Percentiles rank a stretch among this genome's conserved stretches.
Conservation (phyloP, 1,140 invertebrate species). For the Macrobrachium rosenbergii region DNA sequence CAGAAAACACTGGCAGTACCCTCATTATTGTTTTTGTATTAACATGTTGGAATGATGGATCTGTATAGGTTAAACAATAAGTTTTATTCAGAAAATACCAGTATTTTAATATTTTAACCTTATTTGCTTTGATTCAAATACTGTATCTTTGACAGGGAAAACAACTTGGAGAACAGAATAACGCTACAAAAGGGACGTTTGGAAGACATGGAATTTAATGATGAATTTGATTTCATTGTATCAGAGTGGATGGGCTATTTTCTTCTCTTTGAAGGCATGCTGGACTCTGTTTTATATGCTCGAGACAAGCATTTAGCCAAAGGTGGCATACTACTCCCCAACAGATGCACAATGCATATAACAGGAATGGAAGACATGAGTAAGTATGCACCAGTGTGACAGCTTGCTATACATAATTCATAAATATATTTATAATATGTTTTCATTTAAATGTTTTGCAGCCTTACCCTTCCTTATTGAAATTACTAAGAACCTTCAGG, state of each 20-base stretch:
- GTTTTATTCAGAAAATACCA: no score
- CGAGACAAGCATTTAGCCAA: conserved; percentile 91
- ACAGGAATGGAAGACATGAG: conserved; percentile 88
- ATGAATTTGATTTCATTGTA: conserved; percentile 95
- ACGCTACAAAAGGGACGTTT: conserved; percentile 87
- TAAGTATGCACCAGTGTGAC: conserved; percentile 67
- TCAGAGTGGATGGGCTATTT: conserved; percentile 99
- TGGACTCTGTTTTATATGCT: conserved; percentile 91
- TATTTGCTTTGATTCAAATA: no score
- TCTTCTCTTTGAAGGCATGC: conserved; percentile 97
- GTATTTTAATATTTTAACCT: neutral
- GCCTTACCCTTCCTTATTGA: no score
- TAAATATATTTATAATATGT: neutral
- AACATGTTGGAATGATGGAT: no score
- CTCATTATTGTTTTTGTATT: no score
- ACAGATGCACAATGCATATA: conserved; percentile 90
- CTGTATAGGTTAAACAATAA: no score
- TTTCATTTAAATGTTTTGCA: neutral
- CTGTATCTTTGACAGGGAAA: conserved; percentile 80
- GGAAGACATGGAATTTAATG: conserved; percentile 84
- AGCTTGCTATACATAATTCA: neutral
- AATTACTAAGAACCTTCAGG: no score
- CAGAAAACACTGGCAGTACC: no score
- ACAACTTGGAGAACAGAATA: conserved; percentile 81
- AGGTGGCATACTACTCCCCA: conserved; percentile 87